Evolutionary conservation across 1,140 invertebrate genomes (phyloP).

Genomic region (Atta colombica): DNA sequence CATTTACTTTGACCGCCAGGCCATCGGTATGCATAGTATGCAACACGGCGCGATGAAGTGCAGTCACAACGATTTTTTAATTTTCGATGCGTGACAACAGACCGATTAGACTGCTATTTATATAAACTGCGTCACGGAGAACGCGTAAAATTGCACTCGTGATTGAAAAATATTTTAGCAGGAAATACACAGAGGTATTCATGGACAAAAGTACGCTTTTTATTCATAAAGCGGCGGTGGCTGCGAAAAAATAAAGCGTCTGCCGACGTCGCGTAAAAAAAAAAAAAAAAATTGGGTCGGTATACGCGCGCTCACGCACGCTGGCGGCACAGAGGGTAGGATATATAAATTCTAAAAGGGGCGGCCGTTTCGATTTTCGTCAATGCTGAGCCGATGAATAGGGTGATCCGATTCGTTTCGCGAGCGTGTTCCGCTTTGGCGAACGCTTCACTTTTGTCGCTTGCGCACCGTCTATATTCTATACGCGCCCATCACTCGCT

Average conservation of each 20-base stretch:
- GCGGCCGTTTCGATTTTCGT: conserved; percentile 61
- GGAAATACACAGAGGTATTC: conserved; percentile 40
- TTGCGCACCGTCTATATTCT: not conserved
- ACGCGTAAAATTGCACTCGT: conserved; percentile 36
- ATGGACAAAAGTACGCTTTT: conserved; percentile 56
- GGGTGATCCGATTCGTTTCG: conserved; percentile 59
- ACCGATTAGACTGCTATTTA: conserved; percentile 51
- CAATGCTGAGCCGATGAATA: conserved; percentile 67
- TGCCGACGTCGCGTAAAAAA: conserved; percentile 16
- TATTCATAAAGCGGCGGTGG: conserved; percentile 49
- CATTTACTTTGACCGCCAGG: conserved; percentile 1
- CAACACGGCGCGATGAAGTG: not conserved
- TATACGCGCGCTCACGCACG: not conserved
- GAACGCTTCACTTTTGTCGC: conserved; percentile 50
- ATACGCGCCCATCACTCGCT: not conserved
- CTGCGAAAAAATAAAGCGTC: conserved; percentile 55
- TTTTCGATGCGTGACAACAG: conserved; percentile 50
- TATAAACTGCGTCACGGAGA: conserved; percentile 1
- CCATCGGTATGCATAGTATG: conserved; percentile 49
- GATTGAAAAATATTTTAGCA: conserved; percentile 62
- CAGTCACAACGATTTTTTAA: conserved; percentile 53
- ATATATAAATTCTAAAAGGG: conserved; percentile 62
- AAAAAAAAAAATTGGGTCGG: conserved; percentile 15
- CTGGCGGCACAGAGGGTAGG: not conserved
- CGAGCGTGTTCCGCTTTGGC: conserved; percentile 47